Evolutionary conservation across 1,140 invertebrate genomes (phyloP), one percentile per base, ranked within the genome.

Genomic region (Brachionus calyciflorus): DNA sequence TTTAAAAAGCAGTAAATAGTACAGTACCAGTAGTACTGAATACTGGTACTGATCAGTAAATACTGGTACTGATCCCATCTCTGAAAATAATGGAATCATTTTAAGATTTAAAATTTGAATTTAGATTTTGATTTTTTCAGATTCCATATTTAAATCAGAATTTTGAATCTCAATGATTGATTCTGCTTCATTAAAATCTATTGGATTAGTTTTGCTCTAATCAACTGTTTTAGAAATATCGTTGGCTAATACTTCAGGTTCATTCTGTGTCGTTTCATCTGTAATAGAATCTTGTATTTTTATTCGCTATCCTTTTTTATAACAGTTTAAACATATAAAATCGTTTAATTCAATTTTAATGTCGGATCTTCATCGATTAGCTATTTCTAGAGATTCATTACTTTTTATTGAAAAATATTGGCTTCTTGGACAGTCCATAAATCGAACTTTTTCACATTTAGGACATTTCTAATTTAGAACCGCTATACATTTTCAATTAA

Each of bases 131-230:
- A 55, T 55, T 55, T 55, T 55, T 1, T 55, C 51, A 24, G 5
- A 0, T 3, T 55, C 26, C 1, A 55, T 12, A 4, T 55, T 55
- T 24, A 76, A 87, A 87, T 69, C 84, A 80, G 65, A 26, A 55
- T 37, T 37, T 37, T 3, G 3, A 37, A 9, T 37, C 33, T 37
- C 4, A 37, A 37, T 5, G 33, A 5, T n/a, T n/a, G n/a, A n/a
- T n/a, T n/a, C n/a, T n/a, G n/a, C n/a, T n/a, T n/a, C n/a, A n/a
- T n/a, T n/a, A n/a, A n/a, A n/a, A n/a, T n/a, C n/a, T n/a, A n/a
- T n/a, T n/a, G n/a, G n/a, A n/a, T n/a, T n/a, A n/a, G n/a, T n/a
- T n/a, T n/a, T 3, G 9, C 3, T 37, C 9, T 37, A 9, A 37
- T 37, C 33, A 37, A 5, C 9, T 37, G 9, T 9, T 5, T 37